phyloP scores from a whole-genome alignment of 2,888 invertebrate genomes.

The Slavum lentiscoides region DNA sequence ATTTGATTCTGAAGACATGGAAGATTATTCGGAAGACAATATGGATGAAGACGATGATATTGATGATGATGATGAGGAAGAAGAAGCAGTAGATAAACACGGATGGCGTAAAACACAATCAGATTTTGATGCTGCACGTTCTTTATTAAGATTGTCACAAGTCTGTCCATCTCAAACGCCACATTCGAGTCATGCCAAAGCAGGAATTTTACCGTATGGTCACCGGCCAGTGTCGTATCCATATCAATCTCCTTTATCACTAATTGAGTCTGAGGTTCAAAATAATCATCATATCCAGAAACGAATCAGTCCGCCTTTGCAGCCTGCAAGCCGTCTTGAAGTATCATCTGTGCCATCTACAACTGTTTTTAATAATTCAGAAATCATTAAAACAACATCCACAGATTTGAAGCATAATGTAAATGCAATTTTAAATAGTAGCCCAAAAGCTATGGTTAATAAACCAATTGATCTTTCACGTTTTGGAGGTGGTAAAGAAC shows the following conservation, averaged over 20 bases:
- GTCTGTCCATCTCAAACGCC: constrained; percentile 60
- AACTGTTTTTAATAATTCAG: constrained; percentile 33
- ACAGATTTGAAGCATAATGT: constrained; percentile 38
- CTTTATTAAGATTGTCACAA: constrained; percentile 75
- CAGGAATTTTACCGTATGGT: constrained; percentile 62
- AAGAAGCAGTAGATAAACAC: constrained; percentile 57
- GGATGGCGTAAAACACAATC: constrained; percentile 61
- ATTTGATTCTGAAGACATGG: constrained; percentile 56
- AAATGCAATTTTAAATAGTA: constrained; percentile 34
- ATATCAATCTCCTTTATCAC: constrained; percentile 55
- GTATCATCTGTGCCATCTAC: constrained; percentile 56
- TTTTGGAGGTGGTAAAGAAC: constrained; percentile 36
- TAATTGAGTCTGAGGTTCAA: constrained; percentile 23
- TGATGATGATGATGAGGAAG: constrained; percentile 59
- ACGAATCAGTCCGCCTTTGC: constrained; percentile 38
- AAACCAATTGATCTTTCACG: constrained; percentile 50
- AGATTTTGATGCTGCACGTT: constrained; percentile 85
- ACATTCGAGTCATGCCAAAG: constrained; percentile 56
- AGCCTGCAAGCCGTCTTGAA: constrained; percentile 56
- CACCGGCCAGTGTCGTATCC: constrained; percentile 60
- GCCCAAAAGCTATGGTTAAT: constrained; percentile 20
- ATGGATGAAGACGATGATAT: constrained; percentile 60
- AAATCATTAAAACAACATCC: constrained; percentile 10
- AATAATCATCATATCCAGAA: constrained; percentile 22
- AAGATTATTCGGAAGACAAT: constrained; percentile 61